These are phyloP conservation scores for Phymorhynchus buccinoides DNA, from an alignment of 1,140 invertebrate genomes.

Conservation along the genomic window DNA sequence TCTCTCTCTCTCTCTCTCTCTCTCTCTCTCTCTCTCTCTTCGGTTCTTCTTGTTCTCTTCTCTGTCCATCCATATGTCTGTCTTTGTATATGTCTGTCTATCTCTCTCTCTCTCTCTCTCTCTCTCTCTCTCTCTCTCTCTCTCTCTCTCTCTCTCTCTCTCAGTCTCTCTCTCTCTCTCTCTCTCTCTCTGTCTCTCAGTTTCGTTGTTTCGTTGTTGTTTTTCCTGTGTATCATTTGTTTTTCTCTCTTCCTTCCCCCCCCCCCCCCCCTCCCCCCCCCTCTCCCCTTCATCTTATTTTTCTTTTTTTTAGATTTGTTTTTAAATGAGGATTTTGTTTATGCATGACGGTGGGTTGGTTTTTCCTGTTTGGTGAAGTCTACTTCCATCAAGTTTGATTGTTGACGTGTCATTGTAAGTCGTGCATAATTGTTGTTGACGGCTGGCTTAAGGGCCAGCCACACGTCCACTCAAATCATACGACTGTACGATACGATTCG, in stretches of 20 bases:
- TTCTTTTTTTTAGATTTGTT: not conserved
- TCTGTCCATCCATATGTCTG: not conserved
- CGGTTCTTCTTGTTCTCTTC: not conserved
- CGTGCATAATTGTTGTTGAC: no score
- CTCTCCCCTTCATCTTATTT: slow-evolving; percentile 10
- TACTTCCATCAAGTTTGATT: no score
- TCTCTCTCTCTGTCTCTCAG: slow-evolving; percentile 21
- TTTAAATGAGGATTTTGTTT: no score
- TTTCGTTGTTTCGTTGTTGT: not conserved
- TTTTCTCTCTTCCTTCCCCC: not conserved
- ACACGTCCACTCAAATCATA: no score
- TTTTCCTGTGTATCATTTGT: slow-evolving; percentile 6
- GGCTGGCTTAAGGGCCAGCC: no score
- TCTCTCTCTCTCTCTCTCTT: not conserved
- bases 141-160: slow-evolving; percentile 29
- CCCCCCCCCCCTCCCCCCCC: slow-evolving; percentile 18
- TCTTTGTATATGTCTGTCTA: not conserved
- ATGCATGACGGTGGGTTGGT: no score
- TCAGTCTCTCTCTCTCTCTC: slow-evolving; percentile 2
- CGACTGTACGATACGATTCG: no score
- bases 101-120: slow-evolving; percentile 17
- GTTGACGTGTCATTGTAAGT: no score
- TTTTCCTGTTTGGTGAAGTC: no score
- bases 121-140: slow-evolving; percentile 29
- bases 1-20: slow-evolving; percentile 6